Evolutionary conservation across 2,888 invertebrate genomes (phyloP).

Genomic region (Thumatha senex): DNA sequence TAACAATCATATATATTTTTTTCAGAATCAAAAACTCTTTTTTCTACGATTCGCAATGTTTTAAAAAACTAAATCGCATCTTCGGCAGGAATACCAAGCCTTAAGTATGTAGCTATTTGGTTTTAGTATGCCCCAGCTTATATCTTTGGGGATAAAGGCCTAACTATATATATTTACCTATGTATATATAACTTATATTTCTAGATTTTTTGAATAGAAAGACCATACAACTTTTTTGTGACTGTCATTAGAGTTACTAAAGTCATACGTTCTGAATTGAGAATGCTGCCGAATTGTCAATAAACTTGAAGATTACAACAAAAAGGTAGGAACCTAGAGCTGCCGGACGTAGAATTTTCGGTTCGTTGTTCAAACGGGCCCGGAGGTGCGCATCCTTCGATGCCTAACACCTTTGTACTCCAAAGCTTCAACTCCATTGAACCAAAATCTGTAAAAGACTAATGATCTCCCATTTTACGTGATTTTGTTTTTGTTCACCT

Average conservation of each 20-base stretch:
- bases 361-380: constrained; percentile 38
- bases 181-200: too few relatives aligned
- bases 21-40: too few relatives aligned
- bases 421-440: constrained; percentile 56
- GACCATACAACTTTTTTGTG: constrained; percentile 9
- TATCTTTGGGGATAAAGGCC: too few relatives aligned
- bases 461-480: constrained; percentile 52
- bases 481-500: constrained; percentile 9
- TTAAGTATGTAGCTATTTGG: too few relatives aligned
- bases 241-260: constrained; percentile 16
- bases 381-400: constrained; percentile 24
- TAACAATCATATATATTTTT: too few relatives aligned
- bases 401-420: constrained; percentile 59
- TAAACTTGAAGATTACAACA: constrained; percentile 30
- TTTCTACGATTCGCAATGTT: too few relatives aligned
- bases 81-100: too few relatives aligned
- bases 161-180: too few relatives aligned
- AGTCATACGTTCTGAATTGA: constrained; percentile 22
- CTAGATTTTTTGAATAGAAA: too few relatives aligned
- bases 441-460: constrained; percentile 58
- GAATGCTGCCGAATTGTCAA: constrained; percentile 23
- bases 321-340: constrained; percentile 29
- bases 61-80: too few relatives aligned
- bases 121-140: too few relatives aligned
- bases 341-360: constrained; percentile 31